Evolutionary conservation across 2,888 invertebrate species (phyloP), one percentile per base, ranked within the genome.

Genomic region (Gasteruption jaculator): DNA sequence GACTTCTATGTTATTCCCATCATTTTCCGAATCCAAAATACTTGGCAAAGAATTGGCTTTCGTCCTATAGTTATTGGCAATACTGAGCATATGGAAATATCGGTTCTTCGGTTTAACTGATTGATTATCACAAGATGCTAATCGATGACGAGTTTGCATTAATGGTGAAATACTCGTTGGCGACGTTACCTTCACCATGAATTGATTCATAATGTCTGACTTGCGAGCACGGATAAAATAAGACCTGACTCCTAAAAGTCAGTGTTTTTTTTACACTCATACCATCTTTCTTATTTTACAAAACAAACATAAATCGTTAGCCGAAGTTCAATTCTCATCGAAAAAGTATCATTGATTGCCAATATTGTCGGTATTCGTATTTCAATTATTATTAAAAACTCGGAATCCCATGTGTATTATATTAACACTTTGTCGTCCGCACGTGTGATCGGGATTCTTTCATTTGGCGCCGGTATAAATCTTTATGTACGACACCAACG

Each of bases 141-240:
- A 37, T 22, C 68, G 62, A 43, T 64, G 62, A 20, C 70, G 61
- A 8, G 67, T 48, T 20, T 65, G 58, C 49, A 68, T 50, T 25
- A 68, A 37, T 4, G 68, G 67, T 14, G 71, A 69, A 33, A 65
- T 56, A 45, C 60, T 68, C 11, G 57, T 63, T 5, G 58, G 63
- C 3, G 50, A 45, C 2, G 44, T 50, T 5, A 58, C 52, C 16
- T 52, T 63, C 18, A 54, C 54, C 25, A 60, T 56, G 31, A 68
- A 68, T 31, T 68, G 57, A 15, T 55, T 58, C 20, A 66, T 45
- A 3, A 66, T 72, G 56, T 79, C 80, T 49, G 77, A 73, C 64
- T 82, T 84, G 18, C 85, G 79, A 19, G 86, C 85, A 63, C 84
- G 79, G 43, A 93, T 89, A 70, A 92, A 93, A 71, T 83, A 91